Evolutionary conservation across 2,888 invertebrate species (phyloP).

Genomic region (Lepidocyrtinus sp.): DNA sequence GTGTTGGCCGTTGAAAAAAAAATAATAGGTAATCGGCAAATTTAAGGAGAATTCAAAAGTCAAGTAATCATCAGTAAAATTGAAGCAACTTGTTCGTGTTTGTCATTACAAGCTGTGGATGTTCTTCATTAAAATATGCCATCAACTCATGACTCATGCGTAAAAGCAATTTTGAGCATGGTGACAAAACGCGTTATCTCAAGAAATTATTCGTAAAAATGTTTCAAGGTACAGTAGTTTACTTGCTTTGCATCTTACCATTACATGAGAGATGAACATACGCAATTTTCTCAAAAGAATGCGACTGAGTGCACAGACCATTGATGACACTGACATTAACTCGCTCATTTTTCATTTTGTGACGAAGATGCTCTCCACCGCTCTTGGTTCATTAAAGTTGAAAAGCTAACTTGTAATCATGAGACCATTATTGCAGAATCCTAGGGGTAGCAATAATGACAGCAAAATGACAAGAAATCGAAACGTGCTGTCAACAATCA

Average conservation of each 20-base stretch:
- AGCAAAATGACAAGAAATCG: slow-evolving; percentile 34
- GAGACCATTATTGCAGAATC: slow-evolving; percentile 28
- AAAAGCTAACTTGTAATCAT: slow-evolving; percentile 37
- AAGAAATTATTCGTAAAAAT: background rate
- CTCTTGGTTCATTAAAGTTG: slow-evolving; percentile 14
- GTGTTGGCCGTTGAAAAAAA: no score
- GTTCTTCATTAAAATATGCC: background rate
- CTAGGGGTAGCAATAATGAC: slow-evolving; percentile 28
- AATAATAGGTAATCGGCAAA: no score
- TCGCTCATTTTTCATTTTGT: slow-evolving; percentile 35
- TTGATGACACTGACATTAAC: slow-evolving; percentile 37
- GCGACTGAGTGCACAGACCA: background rate
- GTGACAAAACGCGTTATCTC: slow-evolving; percentile 2
- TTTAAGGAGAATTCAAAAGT: no score
- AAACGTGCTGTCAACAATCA: slow-evolving; percentile 51
- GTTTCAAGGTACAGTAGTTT: background rate
- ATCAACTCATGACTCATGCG: background rate
- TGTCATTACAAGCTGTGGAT: background rate
- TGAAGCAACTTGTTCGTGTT: background rate
- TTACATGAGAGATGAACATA: background rate
- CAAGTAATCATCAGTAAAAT: no score
- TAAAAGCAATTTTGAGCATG: slow-evolving; percentile 9
- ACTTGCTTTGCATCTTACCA: background rate
- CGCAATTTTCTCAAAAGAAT: background rate
- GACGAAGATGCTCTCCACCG: background rate